A percentile compares a stretch with the other conserved stretches of the same genome.
These are phyloP conservation scores for Ptiloglossa arizonensis DNA, from an alignment of 1,140 invertebrate species.

Conservation along the genomic window DNA sequence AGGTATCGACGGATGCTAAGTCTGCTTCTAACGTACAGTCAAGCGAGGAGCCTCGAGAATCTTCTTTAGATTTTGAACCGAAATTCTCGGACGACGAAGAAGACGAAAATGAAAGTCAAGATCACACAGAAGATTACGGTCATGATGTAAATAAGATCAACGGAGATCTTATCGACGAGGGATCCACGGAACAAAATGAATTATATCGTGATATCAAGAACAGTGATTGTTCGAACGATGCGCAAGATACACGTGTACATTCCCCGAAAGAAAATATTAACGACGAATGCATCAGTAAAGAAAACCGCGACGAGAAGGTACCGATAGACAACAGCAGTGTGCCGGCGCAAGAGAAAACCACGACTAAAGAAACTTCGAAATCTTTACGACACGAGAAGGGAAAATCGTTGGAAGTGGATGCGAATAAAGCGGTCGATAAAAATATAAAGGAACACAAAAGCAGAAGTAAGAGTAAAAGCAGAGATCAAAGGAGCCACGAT, in stretches of 20 bases:
- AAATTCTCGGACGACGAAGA: conserved; percentile 77
- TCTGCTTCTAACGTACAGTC: background rate
- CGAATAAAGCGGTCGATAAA: conserved; percentile 37
- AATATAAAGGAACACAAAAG: conserved; percentile 46
- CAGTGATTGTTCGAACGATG: background rate
- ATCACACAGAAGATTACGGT: background rate
- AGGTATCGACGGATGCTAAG: conserved; percentile 66
- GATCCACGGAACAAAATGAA: background rate
- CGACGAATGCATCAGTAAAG: background rate
- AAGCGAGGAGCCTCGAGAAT: conserved; percentile 68
- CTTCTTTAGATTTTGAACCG: conserved; percentile 67
- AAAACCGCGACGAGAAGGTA: background rate
- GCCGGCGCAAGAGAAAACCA: background rate
- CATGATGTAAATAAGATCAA: background rate
- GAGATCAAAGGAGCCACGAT: conserved; percentile 15
- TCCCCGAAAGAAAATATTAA: background rate
- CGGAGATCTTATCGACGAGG: background rate
- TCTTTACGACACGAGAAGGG: background rate
- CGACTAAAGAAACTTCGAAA: background rate
- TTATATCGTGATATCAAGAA: background rate
- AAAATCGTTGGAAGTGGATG: conserved; percentile 41
- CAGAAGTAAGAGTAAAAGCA: conserved; percentile 55
- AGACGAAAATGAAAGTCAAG: background rate
- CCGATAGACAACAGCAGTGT: background rate
- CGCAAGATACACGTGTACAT: background rate